phyloP scores from a whole-genome alignment of 1,140 invertebrate species.

The Aphidius ervi region DNA sequence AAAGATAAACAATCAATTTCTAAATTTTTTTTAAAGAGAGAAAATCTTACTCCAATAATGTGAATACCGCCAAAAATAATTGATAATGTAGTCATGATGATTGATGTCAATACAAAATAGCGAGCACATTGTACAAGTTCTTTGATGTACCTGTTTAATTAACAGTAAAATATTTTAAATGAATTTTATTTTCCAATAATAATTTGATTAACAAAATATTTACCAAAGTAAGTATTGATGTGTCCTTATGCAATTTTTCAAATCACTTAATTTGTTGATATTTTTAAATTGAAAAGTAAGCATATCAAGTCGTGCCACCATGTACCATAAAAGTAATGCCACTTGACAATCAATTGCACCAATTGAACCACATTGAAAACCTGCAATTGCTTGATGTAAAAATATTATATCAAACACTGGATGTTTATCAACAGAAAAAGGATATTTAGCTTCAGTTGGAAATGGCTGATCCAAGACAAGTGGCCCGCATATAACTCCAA shows the following conservation, averaged over 20 bases:
- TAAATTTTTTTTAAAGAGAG: too few relatives aligned
- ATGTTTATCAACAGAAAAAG: slow-evolving; percentile 30
- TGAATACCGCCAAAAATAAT: slow-evolving; percentile 33
- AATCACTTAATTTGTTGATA: slow-evolving; percentile 19
- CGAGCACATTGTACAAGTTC: slow-evolving; percentile 3
- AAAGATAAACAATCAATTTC: background rate
- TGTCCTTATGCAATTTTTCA: slow-evolving; percentile 30
- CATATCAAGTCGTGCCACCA: slow-evolving; percentile 31
- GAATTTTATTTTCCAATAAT: background rate
- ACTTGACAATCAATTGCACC: slow-evolving; percentile 33
- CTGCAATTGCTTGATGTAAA: slow-evolving; percentile 35
- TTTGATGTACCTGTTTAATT: slow-evolving; percentile 23
- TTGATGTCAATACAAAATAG: slow-evolving; percentile 23
- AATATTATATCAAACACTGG: slow-evolving; percentile 32
- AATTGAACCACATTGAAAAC: slow-evolving; percentile 30
- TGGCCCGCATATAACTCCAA: slow-evolving; percentile 26
- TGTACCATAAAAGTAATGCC: slow-evolving; percentile 34
- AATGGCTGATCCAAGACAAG: slow-evolving; percentile 26
- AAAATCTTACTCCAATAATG: slow-evolving; percentile 27
- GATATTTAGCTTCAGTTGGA: slow-evolving; percentile 37
- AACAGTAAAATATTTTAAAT: background rate
- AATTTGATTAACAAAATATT: background rate
- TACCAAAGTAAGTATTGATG: slow-evolving; percentile 34
- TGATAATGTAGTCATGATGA: slow-evolving; percentile 19
- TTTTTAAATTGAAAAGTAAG: slow-evolving; percentile 24